Evolutionary conservation across 2,888 invertebrate genomes (phyloP), one percentile per base, ranked within the genome.

Genomic region (Poecilobothrus nobilitatus): DNA sequence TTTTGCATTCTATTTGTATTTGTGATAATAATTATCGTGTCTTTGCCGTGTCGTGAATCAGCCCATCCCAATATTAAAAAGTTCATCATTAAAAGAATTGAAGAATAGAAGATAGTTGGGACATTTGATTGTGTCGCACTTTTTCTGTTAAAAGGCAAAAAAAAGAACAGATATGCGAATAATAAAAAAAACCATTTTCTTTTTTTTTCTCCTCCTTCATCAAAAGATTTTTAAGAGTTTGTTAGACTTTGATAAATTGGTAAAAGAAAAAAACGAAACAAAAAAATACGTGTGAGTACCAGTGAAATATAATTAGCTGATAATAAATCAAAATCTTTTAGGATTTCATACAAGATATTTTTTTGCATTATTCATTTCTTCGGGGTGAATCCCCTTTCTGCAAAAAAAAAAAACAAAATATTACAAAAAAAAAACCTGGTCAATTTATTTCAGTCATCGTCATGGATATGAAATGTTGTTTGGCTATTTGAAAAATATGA

Each of bases 301-400:
- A 53, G 53, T 53, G 53, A 53, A 53, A 53, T 53, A 53, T 53
- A 53, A 53, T 53, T 53, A 53, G 53, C 53, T 53, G 53, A 15
- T 53, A 53, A 53, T 53, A 53, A 53, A 53, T 53, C 53, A 53
- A 53, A 27, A 53, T 53, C 12, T 9, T 53, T 53, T 27, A 53
- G 18, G n/a, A 53, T 53, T 53, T 18, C 18, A 12, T 53, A 18
- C 53, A 2, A 27, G 53, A 53, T 53, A 6, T 53, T 53, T 15
- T 53, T 15, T 53, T 53, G 41, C 41, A 53, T 53, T 53, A 15
- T 15, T 41, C 15, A 18, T 53, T 18, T 15, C 53, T 53, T 53
- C 18, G 15, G 53, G 53, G 53, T 53, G 53, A 53, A 53, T 53
- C 53, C 53, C 15, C 2, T 15, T 53, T 53, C 27, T 53, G 5